Conservation (phyloP, 2,113 vertebrate genomes). For the Sitta europaea region DNA sequence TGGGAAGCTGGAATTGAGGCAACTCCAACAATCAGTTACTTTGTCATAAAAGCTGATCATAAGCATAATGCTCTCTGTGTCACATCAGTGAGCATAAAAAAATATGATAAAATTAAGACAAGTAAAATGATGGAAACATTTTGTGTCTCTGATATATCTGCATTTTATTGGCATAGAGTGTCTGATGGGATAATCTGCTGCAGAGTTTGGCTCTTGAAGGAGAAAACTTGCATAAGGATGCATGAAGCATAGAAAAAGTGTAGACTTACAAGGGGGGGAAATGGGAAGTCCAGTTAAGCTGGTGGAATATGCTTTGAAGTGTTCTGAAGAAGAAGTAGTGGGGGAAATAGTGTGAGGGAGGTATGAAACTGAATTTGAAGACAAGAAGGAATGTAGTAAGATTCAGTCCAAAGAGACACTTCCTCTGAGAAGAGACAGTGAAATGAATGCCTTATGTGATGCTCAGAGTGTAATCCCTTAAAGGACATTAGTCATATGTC, state of each 20-base stretch:
- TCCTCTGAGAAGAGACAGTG: not conserved
- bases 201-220: not conserved
- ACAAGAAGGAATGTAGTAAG: not conserved
- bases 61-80: not conserved
- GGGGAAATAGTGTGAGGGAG: not conserved
- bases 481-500: too few species aligned
- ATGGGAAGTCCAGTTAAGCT: not conserved
- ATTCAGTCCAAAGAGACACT: not conserved
- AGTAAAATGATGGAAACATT: not conserved
- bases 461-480: not conserved
- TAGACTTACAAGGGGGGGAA: accelerated
- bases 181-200: not conserved
- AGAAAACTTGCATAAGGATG: accelerated
- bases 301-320: not conserved
- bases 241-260: not conserved
- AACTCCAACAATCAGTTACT: not conserved
- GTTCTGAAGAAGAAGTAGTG: not conserved
- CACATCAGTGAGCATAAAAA: not conserved
- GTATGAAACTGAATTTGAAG: not conserved
- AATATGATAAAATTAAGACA: not conserved
- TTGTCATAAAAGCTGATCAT: not conserved
- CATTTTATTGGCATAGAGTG: not conserved
- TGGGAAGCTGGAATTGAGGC: not conserved
- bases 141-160: not conserved
- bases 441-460: not conserved